Conservation (phyloP, 2,797 vertebrate species). For the Cuniculus paca region DNA sequence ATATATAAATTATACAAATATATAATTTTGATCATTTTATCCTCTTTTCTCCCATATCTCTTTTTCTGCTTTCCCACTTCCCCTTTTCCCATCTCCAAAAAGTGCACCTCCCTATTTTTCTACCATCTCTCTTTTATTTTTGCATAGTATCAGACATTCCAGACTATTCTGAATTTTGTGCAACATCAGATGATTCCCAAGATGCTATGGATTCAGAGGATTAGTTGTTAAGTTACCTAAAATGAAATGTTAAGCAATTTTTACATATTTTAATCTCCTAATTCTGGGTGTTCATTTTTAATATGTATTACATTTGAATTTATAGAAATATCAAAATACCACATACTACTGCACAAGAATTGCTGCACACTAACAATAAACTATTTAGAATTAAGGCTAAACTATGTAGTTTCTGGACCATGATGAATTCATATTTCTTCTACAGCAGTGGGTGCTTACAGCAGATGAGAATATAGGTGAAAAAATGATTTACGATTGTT, state of each 20-base stretch:
- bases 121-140: not conserved
- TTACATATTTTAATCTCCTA: not conserved
- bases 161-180: not conserved
- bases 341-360: not conserved
- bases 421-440: not conserved
- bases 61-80: not conserved
- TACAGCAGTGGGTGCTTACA: not conserved
- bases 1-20: not conserved
- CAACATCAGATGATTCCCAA: not conserved
- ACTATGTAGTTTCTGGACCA: not conserved
- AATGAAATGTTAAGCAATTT: conserved; percentile 39
- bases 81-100: not conserved
- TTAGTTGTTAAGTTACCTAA: not conserved
- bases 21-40: not conserved
- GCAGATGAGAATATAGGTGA: not conserved
- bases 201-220: not conserved
- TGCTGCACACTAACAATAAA: not conserved
- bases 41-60: not conserved
- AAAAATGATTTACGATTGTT: not conserved
- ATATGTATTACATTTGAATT: not conserved
- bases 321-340: conserved; percentile 25
- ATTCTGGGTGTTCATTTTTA: conserved; percentile 38
- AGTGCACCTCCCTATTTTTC: not conserved
- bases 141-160: not conserved
- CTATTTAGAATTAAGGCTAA: conserved; percentile 23